These are phyloP conservation scores for Dinoponera quadriceps DNA, from an alignment of 1,140 invertebrate species.

Conservation along the genomic window DNA sequence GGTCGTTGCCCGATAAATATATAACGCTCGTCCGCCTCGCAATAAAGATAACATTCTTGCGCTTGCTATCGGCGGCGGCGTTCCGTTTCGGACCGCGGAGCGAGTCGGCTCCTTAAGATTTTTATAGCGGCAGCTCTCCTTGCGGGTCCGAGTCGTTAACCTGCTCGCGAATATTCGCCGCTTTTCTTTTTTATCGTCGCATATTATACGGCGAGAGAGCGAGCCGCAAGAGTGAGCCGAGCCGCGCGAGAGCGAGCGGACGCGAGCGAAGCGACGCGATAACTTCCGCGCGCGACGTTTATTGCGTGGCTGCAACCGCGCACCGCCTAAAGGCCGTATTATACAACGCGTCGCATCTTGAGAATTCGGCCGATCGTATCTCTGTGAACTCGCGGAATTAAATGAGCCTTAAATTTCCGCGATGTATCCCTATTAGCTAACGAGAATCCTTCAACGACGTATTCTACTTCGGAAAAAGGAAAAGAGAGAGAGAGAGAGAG, in stretches of 20 bases:
- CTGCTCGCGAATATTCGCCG: slow-evolving; percentile 60
- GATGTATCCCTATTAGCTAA: too few species aligned
- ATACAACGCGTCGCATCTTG: slow-evolving; percentile 7
- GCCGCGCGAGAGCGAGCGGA: slow-evolving; percentile 63
- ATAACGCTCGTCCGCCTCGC: slow-evolving; percentile 43
- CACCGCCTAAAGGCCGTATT: slow-evolving; percentile 58
- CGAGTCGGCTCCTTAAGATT: slow-evolving; percentile 64
- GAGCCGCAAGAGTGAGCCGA: slow-evolving; percentile 20
- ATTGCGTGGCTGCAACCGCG: slow-evolving; percentile 67
- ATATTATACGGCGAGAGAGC: slow-evolving; percentile 40
- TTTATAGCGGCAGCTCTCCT: slow-evolving; percentile 73
- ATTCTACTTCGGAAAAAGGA: too few species aligned
- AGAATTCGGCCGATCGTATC: neutral
- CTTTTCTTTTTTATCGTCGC: slow-evolving; percentile 58
- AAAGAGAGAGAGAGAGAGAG: too few species aligned
- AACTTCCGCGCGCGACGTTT: slow-evolving; percentile 74
- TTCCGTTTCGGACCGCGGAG: slow-evolving; percentile 54
- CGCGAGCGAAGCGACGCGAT: slow-evolving; percentile 72
- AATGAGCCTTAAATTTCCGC: too few species aligned
- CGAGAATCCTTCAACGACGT: too few species aligned
- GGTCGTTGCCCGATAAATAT: slow-evolving; percentile 51
- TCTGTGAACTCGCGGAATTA: too few species aligned
- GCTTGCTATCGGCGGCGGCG: slow-evolving; percentile 42
- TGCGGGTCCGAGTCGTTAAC: slow-evolving; percentile 71
- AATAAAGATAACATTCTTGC: slow-evolving; percentile 61